Base-by-base conservation (phyloP, 2,113 vertebrate species). In the Mola mola region DNA sequence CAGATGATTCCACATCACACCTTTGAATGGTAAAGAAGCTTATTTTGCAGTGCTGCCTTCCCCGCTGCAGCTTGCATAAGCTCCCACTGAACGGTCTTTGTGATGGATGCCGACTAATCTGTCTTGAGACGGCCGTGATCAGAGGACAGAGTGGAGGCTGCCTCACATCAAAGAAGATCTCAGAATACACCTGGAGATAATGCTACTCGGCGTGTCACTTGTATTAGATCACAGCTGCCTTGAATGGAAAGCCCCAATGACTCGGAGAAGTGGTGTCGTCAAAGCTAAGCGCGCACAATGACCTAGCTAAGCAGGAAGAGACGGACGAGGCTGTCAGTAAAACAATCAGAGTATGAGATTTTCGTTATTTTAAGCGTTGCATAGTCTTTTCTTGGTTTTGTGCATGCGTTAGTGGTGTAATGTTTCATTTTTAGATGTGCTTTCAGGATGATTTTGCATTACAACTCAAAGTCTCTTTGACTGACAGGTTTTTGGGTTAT, bases 131-230 rank as follows among this genome's bases (percentile, higher is more conserved):
- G 83, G 36, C 81, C 83, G 83, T 71, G 83, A 87, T 87, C 79
- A 82, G 63, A 81, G 74, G 52, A 77, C 63, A 79, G 82, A 83
- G 72, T 58, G 66, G 79, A 69, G 70, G 68, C 78, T 67, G 79
- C 74, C 69, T 78, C 71, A 64, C 75, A 76, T 85, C 83, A 87
- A 79, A 90, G 82, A 60, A 78, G 52, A 84, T 82, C 80, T 72
- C 66, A 59, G 78, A 75, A 80, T 81, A 78, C 82, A 90, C 83
- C 87, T 81, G 82, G 72, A 85, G 81, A 86, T 82, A 82, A 85
- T 81, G 57, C 77, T 34, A 55, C 64, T 65, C 63, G 26, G 20
- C 4, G 57, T 89, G 83, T 86, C 77, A 84, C 71, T 85, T 81
- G 78, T 60, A 20, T 53, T 63, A 68, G 75, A 84, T 81, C 79